Conservation (phyloP, 2,797 vertebrate species). For the Sphenodon punctatus region DNA sequence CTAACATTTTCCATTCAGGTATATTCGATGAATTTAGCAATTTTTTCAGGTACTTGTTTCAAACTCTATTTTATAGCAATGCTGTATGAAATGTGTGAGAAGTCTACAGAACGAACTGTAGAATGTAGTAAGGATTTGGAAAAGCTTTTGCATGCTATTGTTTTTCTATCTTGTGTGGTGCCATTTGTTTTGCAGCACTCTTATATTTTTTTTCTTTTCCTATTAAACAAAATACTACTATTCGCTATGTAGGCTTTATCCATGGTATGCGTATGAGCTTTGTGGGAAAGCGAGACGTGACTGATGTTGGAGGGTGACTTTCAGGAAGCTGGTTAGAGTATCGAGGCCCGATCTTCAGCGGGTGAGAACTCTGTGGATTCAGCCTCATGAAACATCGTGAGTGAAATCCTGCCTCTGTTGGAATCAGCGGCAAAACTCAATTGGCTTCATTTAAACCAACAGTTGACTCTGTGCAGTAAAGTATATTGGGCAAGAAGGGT, state of each 20-base stretch:
- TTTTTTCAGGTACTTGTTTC: no score
- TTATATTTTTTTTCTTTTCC: background rate
- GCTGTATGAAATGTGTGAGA: background rate
- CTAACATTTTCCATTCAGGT: no score
- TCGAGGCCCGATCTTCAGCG: background rate
- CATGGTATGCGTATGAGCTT: background rate
- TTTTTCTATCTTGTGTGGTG: rapidly evolving
- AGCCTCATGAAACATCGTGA: no score
- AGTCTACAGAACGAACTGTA: background rate
- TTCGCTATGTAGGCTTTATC: background rate
- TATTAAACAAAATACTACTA: background rate
- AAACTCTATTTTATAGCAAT: background rate
- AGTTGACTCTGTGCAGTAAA: no score
- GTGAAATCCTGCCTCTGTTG: rapidly evolving
- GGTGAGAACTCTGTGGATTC: no score
- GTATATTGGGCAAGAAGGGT: no score
- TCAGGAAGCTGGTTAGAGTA: background rate
- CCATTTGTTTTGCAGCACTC: background rate
- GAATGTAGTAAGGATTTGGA: no score
- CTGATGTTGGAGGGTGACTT: background rate
- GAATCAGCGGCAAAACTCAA: no score
- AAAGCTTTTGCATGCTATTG: no score
- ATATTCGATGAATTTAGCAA: no score
- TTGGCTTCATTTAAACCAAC: no score
- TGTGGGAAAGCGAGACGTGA: background rate